Conservation (phyloP, 2,888 invertebrate species). For the Philhelius pedissequus region DNA sequence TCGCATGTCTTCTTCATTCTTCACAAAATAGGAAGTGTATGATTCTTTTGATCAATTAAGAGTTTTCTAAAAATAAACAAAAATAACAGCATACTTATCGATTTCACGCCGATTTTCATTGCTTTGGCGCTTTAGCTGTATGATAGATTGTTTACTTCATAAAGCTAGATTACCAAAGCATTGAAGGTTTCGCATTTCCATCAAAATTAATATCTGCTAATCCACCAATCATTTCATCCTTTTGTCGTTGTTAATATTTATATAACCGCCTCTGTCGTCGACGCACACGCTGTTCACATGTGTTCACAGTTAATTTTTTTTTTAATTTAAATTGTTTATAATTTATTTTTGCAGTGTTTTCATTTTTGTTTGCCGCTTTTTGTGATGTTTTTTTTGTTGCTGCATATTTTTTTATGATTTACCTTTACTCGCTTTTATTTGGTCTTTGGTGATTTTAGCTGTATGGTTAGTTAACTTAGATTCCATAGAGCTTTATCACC, state of each 20-base stretch:
- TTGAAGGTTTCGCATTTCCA: slow-evolving; percentile 78
- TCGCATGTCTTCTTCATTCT: slow-evolving; percentile 17
- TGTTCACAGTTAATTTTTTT: neutral
- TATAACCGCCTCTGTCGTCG: neutral
- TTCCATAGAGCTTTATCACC: slow-evolving; percentile 88
- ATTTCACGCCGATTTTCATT: slow-evolving; percentile 80
- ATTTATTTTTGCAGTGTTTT: slow-evolving; percentile 33
- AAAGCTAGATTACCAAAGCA: slow-evolving; percentile 98
- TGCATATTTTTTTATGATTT: slow-evolving; percentile 39
- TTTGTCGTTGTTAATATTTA: neutral
- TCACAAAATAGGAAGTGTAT: slow-evolving; percentile 8
- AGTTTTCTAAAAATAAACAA: neutral
- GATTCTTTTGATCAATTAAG: neutral
- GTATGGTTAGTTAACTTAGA: slow-evolving; percentile 80
- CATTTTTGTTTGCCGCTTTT: slow-evolving; percentile 42
- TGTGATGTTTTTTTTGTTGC: slow-evolving; percentile 37
- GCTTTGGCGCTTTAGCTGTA: slow-evolving; percentile 95
- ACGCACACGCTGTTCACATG: neutral
- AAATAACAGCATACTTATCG: slow-evolving; percentile 16
- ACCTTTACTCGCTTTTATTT: slow-evolving; percentile 76
- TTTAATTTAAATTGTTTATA: slow-evolving; percentile 37
- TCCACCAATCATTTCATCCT: neutral
- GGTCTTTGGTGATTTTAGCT: slow-evolving; percentile 88
- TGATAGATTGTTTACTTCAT: slow-evolving; percentile 88
- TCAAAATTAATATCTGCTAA: slow-evolving; percentile 64